phyloP scores from a whole-genome alignment of 2,113 vertebrate genomes.

The Gallinago undulata region DNA sequence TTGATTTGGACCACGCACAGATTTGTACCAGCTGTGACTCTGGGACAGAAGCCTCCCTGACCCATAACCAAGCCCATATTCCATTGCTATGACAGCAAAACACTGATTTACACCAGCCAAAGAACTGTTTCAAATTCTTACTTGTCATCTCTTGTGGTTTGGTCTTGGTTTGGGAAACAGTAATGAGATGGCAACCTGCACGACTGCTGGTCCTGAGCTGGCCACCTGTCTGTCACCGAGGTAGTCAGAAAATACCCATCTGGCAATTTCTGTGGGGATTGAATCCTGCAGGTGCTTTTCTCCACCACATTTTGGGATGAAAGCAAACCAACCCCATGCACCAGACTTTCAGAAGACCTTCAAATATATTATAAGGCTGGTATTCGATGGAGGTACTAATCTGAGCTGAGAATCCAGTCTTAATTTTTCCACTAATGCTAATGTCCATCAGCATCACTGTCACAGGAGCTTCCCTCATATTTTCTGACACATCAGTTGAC shows the following conservation, averaged over 20 bases:
- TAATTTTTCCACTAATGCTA: background rate
- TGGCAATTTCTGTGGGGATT: background rate
- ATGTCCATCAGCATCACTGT: background rate
- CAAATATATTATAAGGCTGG: background rate
- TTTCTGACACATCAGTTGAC: background rate
- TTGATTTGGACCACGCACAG: accelerated
- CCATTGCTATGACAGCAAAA: background rate
- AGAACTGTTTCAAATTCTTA: background rate
- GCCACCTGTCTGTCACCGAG: background rate
- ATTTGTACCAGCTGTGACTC: background rate
- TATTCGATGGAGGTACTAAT: background rate
- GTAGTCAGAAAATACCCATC: background rate
- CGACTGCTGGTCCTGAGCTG: background rate
- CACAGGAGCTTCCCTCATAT: background rate
- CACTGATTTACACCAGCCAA: background rate
- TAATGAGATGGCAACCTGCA: accelerated
- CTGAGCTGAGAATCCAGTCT: background rate
- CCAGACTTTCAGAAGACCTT: background rate
- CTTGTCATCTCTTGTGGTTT: background rate
- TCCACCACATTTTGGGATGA: background rate
- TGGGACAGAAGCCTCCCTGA: background rate
- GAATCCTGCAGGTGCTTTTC: background rate
- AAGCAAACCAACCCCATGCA: background rate
- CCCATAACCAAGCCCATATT: background rate
- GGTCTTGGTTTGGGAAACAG: background rate